Percentiles rank a stretch among this genome's conserved stretches.
These are phyloP conservation scores for Neelides sp. DNA, from an alignment of 1,140 invertebrate genomes.

Conservation along the genomic window DNA sequence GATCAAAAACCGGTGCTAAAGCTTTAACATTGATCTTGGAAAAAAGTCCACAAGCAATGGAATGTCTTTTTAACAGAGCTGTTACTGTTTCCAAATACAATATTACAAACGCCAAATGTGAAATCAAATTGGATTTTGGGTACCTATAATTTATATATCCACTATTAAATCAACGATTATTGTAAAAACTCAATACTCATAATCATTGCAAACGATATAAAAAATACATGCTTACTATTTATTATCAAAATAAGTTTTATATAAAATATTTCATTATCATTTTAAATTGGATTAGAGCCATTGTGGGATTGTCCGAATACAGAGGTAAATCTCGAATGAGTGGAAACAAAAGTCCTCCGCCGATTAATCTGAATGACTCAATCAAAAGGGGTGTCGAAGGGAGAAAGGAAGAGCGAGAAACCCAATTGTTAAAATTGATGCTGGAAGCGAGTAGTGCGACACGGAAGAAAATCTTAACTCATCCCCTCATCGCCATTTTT, in stretches of 20 bases:
- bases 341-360: neutral
- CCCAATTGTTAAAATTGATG: conserved; percentile 25
- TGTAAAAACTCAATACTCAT: neutral
- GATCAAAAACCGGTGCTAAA: conserved; percentile 64
- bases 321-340: conserved; percentile 13
- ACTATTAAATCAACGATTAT: neutral
- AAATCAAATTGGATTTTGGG: conserved; percentile 59
- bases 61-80: conserved; percentile 46
- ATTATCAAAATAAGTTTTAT: neutral
- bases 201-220: neutral
- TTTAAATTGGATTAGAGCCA: conserved; percentile 10
- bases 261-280: neutral
- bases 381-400: conserved; percentile 10
- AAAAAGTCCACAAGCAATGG: conserved; percentile 56
- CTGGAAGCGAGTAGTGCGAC: conserved; percentile 25
- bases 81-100: conserved; percentile 52
- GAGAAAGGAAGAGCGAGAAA: conserved; percentile 23
- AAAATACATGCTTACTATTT: neutral
- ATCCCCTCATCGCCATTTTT: conserved; percentile 67
- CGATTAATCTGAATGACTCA: conserved; percentile 1
- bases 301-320: conserved; percentile 28
- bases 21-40: conserved; percentile 66
- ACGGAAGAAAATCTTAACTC: conserved; percentile 47
- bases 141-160: conserved; percentile 1
- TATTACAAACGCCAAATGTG: conserved; percentile 64